Evolutionary conservation across 2,888 invertebrate species (phyloP).

Genomic region (Sepiola atlantica): DNA sequence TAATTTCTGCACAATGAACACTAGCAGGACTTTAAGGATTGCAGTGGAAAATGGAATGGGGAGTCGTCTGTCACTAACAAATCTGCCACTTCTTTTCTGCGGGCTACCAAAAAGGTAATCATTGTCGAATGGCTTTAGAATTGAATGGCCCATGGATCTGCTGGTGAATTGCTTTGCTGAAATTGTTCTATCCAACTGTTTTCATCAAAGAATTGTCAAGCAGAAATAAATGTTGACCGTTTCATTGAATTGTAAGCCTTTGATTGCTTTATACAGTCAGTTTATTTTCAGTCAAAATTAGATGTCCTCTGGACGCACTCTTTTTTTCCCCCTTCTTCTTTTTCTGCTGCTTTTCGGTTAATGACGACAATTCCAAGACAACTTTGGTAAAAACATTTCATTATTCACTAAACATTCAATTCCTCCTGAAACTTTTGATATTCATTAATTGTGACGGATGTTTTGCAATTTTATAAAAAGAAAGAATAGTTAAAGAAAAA

Average conservation of each 20-base stretch:
- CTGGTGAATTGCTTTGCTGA: constrained; percentile 2
- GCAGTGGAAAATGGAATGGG: background rate
- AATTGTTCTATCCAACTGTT: background rate
- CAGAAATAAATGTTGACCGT: constrained; percentile 11
- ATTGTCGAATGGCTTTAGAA: background rate
- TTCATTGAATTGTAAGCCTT: background rate
- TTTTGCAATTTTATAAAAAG: background rate
- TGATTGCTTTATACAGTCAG: constrained; percentile 15
- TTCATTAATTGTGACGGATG: background rate
- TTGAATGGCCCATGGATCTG: background rate
- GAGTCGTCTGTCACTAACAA: background rate
- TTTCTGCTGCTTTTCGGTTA: background rate
- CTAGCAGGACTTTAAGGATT: background rate
- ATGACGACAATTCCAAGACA: background rate
- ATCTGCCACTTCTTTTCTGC: background rate
- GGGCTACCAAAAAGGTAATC: constrained; percentile 11
- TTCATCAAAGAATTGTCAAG: constrained; percentile 32
- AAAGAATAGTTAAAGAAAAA: background rate
- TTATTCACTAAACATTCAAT: constrained; percentile 22
- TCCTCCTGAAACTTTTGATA: background rate
- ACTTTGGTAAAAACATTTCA: constrained; percentile 32
- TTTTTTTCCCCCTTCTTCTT: background rate
- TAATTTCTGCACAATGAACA: constrained; percentile 20
- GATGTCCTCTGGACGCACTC: background rate
- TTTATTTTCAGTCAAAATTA: constrained; percentile 32